Conservation (phyloP, 2,113 vertebrate species). For the Galeopterus variegatus region DNA sequence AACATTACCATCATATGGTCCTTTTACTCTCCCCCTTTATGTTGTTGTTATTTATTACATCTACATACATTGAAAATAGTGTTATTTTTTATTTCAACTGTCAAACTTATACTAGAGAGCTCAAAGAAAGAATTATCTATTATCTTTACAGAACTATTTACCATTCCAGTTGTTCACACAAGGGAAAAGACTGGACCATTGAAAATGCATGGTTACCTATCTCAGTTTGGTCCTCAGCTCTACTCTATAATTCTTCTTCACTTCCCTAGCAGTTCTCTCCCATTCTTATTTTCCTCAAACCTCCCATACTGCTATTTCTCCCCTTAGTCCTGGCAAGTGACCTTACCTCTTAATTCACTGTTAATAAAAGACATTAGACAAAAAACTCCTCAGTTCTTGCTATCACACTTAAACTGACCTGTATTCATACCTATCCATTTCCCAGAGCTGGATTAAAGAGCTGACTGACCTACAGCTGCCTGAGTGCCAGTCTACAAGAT, state of each 20-base stretch:
- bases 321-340: constrained; percentile 10
- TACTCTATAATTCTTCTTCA: constrained; percentile 3
- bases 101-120: not conserved
- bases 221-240: constrained; percentile 8
- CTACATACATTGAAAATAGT: not conserved
- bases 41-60: not conserved
- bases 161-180: not conserved
- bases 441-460: not conserved
- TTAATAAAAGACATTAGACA: not conserved
- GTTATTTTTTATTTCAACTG: not conserved
- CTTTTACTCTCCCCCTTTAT: not conserved
- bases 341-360: not conserved
- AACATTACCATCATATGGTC: not conserved
- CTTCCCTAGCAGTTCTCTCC: constrained; percentile 41
- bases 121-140: not conserved
- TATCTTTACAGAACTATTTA: not conserved
- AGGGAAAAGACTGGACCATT: not conserved
- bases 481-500: not conserved
- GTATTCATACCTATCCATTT: not conserved
- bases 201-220: not conserved
- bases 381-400: constrained; percentile 43
- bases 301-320: not conserved
- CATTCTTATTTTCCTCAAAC: not conserved
- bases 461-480: not conserved
- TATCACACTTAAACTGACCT: not conserved